Evolutionary conservation across 2,888 invertebrate species (phyloP), one percentile per base, ranked within the genome.

Genomic region (Acleris literana): DNA sequence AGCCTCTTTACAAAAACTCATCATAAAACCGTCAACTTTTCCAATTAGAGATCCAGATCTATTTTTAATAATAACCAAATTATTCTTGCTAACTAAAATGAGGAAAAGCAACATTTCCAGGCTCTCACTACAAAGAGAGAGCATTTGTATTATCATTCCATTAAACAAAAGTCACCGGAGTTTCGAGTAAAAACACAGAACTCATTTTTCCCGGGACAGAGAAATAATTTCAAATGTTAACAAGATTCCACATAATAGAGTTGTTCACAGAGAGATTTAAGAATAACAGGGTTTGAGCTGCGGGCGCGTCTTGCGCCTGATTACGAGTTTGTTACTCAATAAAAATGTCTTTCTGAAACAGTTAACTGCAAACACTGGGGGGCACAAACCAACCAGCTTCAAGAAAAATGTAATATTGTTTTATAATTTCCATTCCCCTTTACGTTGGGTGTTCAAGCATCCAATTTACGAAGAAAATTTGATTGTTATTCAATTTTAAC

Each of bases 191-290:
- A 91, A 92, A 90, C 90, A 88, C 88, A 88, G 87, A 90, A 88
- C 88, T 90, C 90, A 90, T 92, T 90, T 91, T 90, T 89, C 87
- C 80, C 81, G 84, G 86, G 86, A 83, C 85, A 83, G 85, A 88
- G 88, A 88, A 90, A 91, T 90, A 86, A 91, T 92, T 92, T 92
- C 88, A 87, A 91, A 92, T 87, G 90, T 90, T 91, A 92, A 91
- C 90, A 90, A 92, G 90, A 87, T 91, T 91, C 83, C 77, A 86
- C 87, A 87, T 90, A 91, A 90, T 90, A 89, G 86, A 88, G 86
- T 89, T 89, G 87, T 83, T 88, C 88, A 84, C 86, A 82, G 84
- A 86, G 85, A 88, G 88, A 91, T 92, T 89, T 90, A 90, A 92
- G 86, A 90, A 91, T 89, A 91, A 90, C 87, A 92, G 86, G 44